Evolutionary conservation across 2,888 invertebrate species (phyloP).

Genomic region (Mimumesa dahlbomi): DNA sequence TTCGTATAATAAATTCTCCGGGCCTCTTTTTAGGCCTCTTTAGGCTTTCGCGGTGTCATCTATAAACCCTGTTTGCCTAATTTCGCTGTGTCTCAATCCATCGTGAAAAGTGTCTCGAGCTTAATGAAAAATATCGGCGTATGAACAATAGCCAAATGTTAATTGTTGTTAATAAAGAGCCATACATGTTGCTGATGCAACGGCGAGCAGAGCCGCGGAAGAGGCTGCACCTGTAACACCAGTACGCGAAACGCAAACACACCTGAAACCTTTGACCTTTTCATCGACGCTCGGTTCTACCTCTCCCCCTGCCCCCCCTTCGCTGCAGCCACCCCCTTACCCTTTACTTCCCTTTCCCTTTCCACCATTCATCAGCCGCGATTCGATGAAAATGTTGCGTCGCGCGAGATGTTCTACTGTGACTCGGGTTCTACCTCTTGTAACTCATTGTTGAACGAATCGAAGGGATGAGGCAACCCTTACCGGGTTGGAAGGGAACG

Average conservation of each 20-base stretch:
- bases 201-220: slow-evolving; percentile 79
- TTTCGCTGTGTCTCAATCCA: no score
- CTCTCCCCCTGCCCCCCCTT: no score
- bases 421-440: slow-evolving; percentile 18
- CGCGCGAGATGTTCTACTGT: slow-evolving; percentile 10
- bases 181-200: slow-evolving; percentile 79
- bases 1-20: slow-evolving; percentile 18
- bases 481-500: no score
- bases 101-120: background rate
- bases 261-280: slow-evolving; percentile 70
- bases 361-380: slow-evolving; percentile 47
- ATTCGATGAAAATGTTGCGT: slow-evolving; percentile 49
- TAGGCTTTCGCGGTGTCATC: background rate
- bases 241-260: slow-evolving; percentile 67
- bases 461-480: no score
- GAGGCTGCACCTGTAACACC: slow-evolving; percentile 76
- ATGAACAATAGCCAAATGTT: slow-evolving; percentile 74
- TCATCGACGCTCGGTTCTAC: slow-evolving; percentile 61
- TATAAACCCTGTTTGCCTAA: background rate
- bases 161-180: slow-evolving; percentile 80
- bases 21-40: background rate
- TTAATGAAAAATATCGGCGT: slow-evolving; percentile 17
- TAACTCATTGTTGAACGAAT: no score
- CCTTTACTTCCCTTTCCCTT: slow-evolving; percentile 51
- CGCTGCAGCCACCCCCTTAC: slow-evolving; percentile 59